Percentiles rank a stretch among this genome's conserved stretches.
Evolutionary conservation across 2,888 invertebrate genomes (phyloP).

Genomic region (Morpho helenor): DNA sequence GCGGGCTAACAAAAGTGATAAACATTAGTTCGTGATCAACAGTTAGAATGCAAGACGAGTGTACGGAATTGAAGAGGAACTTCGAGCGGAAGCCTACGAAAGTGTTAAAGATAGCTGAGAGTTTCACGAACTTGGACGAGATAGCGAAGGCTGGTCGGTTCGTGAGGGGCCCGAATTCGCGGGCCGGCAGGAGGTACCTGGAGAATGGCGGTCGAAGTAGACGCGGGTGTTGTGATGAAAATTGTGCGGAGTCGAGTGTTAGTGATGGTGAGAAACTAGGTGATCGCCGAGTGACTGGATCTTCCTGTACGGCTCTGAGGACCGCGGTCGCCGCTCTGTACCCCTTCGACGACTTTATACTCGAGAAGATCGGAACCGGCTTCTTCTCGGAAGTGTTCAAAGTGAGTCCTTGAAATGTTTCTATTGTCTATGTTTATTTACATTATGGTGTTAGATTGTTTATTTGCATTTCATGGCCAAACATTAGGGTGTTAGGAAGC

Average conservation of each 20-base stretch:
- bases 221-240: slow-evolving; percentile 65
- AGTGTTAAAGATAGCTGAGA: slow-evolving; percentile 75
- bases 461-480: slow-evolving; percentile 1
- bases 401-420: slow-evolving; percentile 80
- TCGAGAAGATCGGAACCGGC: slow-evolving; percentile 95
- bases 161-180: slow-evolving; percentile 67
- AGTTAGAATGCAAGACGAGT: slow-evolving; percentile 76
- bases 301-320: slow-evolving; percentile 92
- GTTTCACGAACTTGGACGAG: slow-evolving; percentile 75
- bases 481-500: neutral
- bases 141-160: slow-evolving; percentile 68
- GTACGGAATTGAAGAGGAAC: slow-evolving; percentile 60
- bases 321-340: slow-evolving; percentile 95
- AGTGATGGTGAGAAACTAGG: slow-evolving; percentile 71
- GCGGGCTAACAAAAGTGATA: slow-evolving; percentile 51
- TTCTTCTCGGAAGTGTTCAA: slow-evolving; percentile 99
- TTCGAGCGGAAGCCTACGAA: slow-evolving; percentile 72
- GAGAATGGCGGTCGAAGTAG: slow-evolving; percentile 57
- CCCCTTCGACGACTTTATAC: slow-evolving; percentile 94
- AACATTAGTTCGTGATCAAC: slow-evolving; percentile 40
- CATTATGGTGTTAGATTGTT: neutral
- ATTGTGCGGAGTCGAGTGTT: slow-evolving; percentile 72
- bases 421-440: neutral
- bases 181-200: slow-evolving; percentile 53
- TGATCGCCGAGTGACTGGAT: slow-evolving; percentile 68